Evolutionary conservation across 2,888 invertebrate species (phyloP), one percentile per base, ranked within the genome.

Genomic region (Tuta absoluta): DNA sequence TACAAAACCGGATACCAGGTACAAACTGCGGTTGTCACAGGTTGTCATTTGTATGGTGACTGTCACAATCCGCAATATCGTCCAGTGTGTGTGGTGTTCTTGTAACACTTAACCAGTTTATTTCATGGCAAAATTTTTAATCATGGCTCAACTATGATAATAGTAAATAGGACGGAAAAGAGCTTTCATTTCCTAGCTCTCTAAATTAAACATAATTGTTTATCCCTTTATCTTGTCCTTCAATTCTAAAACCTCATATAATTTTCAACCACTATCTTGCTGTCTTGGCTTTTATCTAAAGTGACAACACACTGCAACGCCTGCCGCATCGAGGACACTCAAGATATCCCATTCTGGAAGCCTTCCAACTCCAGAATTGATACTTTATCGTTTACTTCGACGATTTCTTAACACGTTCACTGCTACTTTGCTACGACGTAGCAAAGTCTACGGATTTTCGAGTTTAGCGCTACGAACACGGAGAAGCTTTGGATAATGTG

Each of bases 281-380:
- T 24, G 51, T 12, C 38, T 23, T 17, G 24, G 21, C n/a, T 38
- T n/a, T 14, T 23, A 45, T 61, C 45, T 49, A 21, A 12, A 12
- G 10, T 17, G 37, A 17, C 51, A 49, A 49, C 14, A 49, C 63
- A 65, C 49, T 65, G 62, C 64, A 61, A 58, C 37, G 33, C 14
- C 65, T 68, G 63, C 67, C 65, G 53, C 62, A 62, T 37, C 48
- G 53, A 24, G 14, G 53, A 45, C 19, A 21, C 53, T 38, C 45
- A 2, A 21, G 51, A 53, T 51, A 62, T 48, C 62, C 62, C 51
- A 66, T 71, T 68, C 70, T 75, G 75, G 75, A 75, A 56, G 53
- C 57, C 63, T 68, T 73, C 72, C 75, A 75, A 73, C 63, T 45
- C 37, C 60, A 67, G 66, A 72, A 72, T 72, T 69, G 72, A 73